phyloP scores from a whole-genome alignment of 2,888 invertebrate genomes.

The Argyresthia goedartella region DNA sequence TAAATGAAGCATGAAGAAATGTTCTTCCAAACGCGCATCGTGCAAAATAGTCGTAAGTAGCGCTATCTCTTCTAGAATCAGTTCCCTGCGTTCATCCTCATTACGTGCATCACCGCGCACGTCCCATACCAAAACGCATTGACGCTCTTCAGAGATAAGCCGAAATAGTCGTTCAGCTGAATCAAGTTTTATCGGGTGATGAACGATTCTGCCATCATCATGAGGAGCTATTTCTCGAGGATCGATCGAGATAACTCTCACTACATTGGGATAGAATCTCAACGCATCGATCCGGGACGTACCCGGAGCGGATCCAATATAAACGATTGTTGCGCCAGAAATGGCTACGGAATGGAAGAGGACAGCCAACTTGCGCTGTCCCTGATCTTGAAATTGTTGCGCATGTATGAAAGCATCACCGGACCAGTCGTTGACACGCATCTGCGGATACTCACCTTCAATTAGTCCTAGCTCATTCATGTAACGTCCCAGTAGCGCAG shows the following conservation, averaged over 20 bases:
- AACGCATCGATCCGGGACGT: not conserved
- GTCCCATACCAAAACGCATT: not conserved
- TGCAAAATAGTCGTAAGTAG: not conserved
- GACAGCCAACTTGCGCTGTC: not conserved
- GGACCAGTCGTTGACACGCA: not conserved
- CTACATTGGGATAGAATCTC: not conserved
- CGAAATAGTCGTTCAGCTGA: not conserved
- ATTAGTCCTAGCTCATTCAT: not conserved
- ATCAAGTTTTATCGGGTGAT: too few relatives aligned
- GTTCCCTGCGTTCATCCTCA: not conserved
- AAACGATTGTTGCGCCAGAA: not conserved
- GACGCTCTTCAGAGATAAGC: not conserved
- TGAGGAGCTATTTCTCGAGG: not conserved
- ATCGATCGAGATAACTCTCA: not conserved
- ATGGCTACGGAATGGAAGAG: not conserved
- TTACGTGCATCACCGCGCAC: not conserved
- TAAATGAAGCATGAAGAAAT: not conserved
- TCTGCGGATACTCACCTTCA: not conserved
- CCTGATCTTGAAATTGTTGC: not conserved
- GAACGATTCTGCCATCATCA: too few relatives aligned
- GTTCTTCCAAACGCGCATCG: not conserved
- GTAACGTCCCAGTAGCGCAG: not conserved
- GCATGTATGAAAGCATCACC: not conserved
- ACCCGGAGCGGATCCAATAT: not conserved
- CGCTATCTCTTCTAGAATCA: not conserved